Evolutionary conservation across 2,797 vertebrate genomes (phyloP).

Genomic region (Gadopsis bispinosus): DNA sequence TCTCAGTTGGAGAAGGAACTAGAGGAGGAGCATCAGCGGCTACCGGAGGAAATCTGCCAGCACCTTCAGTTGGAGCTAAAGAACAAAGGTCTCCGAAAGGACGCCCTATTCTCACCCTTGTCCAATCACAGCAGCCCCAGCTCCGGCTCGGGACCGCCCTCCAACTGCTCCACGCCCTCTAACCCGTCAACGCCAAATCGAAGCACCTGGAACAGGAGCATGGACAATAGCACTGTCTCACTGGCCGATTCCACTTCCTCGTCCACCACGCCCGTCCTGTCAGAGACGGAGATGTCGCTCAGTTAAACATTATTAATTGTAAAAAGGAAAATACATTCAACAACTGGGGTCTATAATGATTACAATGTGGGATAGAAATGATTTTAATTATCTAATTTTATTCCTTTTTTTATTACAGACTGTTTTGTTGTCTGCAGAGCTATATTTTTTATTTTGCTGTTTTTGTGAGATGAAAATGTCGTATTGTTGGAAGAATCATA

Average conservation of each 20-base stretch:
- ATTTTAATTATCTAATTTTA: constrained; percentile 78
- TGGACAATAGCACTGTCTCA: constrained; percentile 78
- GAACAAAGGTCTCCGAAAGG: constrained; percentile 75
- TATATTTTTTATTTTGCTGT: constrained; percentile 64
- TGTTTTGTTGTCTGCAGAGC: constrained; percentile 63
- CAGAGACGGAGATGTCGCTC: constrained; percentile 76
- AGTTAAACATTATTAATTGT: constrained; percentile 59
- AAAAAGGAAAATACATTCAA: constrained; percentile 48
- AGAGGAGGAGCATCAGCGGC: constrained; percentile 75
- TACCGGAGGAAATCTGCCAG: constrained; percentile 86
- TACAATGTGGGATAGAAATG: constrained; percentile 64
- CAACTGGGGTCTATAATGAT: constrained; percentile 63
- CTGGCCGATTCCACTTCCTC: constrained; percentile 77
- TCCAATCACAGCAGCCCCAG: constrained; percentile 81
- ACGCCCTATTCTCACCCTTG: constrained; percentile 71
- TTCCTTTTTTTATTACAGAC: constrained; percentile 70
- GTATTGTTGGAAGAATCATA: constrained; percentile 46
- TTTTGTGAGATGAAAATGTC: constrained; percentile 47
- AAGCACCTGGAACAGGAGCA: constrained; percentile 70
- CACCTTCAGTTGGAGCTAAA: constrained; percentile 85
- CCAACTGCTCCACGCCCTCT: constrained; percentile 85
- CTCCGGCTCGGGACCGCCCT: constrained; percentile 81
- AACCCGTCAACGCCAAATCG: constrained; percentile 75
- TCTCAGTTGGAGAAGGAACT: constrained; percentile 79
- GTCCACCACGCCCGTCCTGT: constrained; percentile 76